Evolutionary conservation across 1,140 invertebrate genomes (phyloP), one percentile per base, ranked within the genome.

Genomic region (Formica exsecta): DNA sequence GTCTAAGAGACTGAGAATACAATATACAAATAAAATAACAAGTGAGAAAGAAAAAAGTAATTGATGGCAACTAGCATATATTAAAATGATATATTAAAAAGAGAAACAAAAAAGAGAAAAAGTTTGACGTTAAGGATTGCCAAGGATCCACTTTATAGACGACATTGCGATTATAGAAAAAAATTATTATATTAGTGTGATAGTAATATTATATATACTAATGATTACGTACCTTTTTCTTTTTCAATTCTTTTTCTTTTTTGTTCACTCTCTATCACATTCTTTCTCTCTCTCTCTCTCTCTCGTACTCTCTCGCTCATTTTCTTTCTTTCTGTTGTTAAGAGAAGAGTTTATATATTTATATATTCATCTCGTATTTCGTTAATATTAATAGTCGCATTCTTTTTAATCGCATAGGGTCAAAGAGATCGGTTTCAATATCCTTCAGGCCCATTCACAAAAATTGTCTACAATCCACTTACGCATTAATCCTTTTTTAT

Each of bases 111-210:
- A 29, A 59, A 25, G 4, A 68, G 36, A 44, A 85, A 65, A 51
- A 16, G 32, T 54, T 54, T 22, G 38, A 77, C 71, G 1, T 29
- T 29, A 29, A 29, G 13, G 19, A 85, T 54, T 61, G 25, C 74
- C 25, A 16, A 62, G 19, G 61, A 76, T 77, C 62, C 7, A 68
- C 75, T 38, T 59, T 29, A 29, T 75, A 90, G 65, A 62, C 73
- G 74, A 89, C 84, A 75, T 65, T 32, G 62, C 79, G 86, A 84
- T 90, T 90, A 92, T 92, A 85, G 90, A 92, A 93, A 93, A 93
- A 93, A 93, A 93, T 93, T 93, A 93, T 93, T 93, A 93, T 93
- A 88, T 92, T 93, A 92, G 87, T 92, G 92, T 92, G 92, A 93
- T 93, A 92, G 90, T 93, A 91, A 89, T 93, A 92, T 93, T 93